Evolutionary conservation across 1,140 invertebrate species (phyloP).

Genomic region (Brachionus manjavacas): DNA sequence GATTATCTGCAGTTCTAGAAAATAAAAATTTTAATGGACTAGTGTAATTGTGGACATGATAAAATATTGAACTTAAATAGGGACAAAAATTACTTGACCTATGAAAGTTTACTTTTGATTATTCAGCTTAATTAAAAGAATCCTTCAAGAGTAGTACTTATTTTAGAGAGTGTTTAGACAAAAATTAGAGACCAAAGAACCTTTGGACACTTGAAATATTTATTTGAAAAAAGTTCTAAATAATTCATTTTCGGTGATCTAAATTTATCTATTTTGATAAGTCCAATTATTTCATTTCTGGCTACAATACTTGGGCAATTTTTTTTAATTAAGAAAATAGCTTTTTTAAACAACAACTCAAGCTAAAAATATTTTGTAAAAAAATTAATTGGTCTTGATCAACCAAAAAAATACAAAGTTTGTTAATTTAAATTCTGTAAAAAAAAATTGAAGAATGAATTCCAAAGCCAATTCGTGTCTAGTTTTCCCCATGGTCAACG

Average conservation of each 20-base stretch:
- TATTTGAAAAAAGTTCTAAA: not conserved
- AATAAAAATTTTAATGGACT: not conserved
- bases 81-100: not conserved
- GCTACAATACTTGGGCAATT: not conserved
- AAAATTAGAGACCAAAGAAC: not conserved
- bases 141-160: not conserved
- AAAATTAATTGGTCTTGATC: not conserved
- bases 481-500: not conserved
- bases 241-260: not conserved
- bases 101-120: not conserved
- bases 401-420: not conserved
- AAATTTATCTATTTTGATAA: not conserved
- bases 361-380: not conserved
- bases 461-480: not conserved
- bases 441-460: not conserved
- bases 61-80: not conserved
- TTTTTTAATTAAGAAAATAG: not conserved
- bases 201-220: not conserved
- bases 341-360: not conserved
- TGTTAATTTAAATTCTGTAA: not conserved
- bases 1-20: not conserved
- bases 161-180: not conserved
- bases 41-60: not conserved
- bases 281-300: not conserved
- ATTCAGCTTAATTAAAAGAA: not conserved